Base-by-base conservation (phyloP, 2,888 invertebrate species). In the Rapana venosa region DNA sequence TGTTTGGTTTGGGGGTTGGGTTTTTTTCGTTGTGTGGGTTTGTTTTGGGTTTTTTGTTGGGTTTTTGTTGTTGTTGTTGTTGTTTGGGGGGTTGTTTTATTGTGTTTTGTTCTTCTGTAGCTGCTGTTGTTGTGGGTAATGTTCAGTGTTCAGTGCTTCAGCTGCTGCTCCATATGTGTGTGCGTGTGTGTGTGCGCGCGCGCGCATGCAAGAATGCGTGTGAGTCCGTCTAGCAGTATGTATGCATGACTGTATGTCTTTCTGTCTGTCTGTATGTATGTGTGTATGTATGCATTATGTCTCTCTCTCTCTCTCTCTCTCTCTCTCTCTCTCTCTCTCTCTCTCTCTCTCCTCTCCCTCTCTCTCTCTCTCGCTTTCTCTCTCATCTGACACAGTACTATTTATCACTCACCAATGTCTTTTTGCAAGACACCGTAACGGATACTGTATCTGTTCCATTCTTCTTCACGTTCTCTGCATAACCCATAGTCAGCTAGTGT, bases 141-240 rank as follows among this genome's bases (percentile, higher is more conserved):
- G 13, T 13, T 32, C 5, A 22, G 74, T 74, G 74, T 74, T 15
- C 6, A 26, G 17, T 6, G 17, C 6, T 11, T 15, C 6, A 6
- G 6, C 26, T 74, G 74, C 8, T 30, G 8, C 1, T 30, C 8
- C 6, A 32, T 79, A 32, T 32, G 32, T 84, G 83, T n/a, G 83
- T 56, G 83, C n/a, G n/a, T 35, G 83, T 26, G 83, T 56, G 83
- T 26, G 56, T 47, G 83, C 15, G 56, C n/a, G 83, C n/a, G 83
- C n/a, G 83, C 20, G 83, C 20, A 56, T 26, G 83, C n/a, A 56
- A 8, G 83, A n/a, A 56, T 84, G 56, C 56, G 84, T 83, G 84
- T 84, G 84, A 56, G 84, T 84, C 56, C n/a, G 56, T 17, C n/a
- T 84, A 56, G 20, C n/a, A n/a, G 84, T 36, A 15, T 58, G 84